These are phyloP conservation scores for Microctenopoma lineatum DNA, from an alignment of 2,797 vertebrate species.

Conservation along the genomic window DNA sequence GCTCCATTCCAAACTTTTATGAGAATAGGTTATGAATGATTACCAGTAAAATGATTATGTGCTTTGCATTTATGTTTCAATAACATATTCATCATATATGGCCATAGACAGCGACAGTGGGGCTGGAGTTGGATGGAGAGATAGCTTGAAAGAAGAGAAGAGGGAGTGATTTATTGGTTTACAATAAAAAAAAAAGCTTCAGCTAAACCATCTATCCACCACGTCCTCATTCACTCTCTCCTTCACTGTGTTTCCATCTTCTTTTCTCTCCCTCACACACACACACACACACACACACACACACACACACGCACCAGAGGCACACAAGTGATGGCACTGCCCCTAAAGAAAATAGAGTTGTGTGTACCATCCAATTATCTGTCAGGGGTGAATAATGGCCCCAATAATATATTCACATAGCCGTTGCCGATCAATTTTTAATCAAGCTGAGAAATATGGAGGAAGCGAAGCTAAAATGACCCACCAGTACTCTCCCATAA, in stretches of 20 bases:
- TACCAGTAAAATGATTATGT: constrained; percentile 72
- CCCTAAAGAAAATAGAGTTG: constrained; percentile 98
- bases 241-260: constrained; percentile 46
- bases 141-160: constrained; percentile 53
- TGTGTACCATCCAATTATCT: constrained; percentile 98
- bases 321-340: constrained; percentile 87
- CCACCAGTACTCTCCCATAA: constrained; percentile 95
- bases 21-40: constrained; percentile 73
- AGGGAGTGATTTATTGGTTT: constrained; percentile 63
- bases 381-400: constrained; percentile 99
- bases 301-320: constrained; percentile 23
- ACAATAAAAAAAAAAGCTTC: constrained; percentile 57
- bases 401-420: constrained; percentile 99
- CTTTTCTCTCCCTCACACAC: constrained; percentile 17
- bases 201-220: constrained; percentile 63
- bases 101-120: constrained; percentile 50
- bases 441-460: constrained; percentile 99
- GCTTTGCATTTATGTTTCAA: constrained; percentile 73
- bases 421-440: constrained; percentile 99
- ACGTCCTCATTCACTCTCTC: constrained; percentile 44
- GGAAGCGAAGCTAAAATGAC: constrained; percentile 99
- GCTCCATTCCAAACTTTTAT: constrained; percentile 71
- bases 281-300: constrained; percentile 3
- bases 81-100: constrained; percentile 67
- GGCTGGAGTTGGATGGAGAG: constrained; percentile 53